Evolutionary conservation across 2,888 invertebrate species (phyloP), one percentile per base, ranked within the genome.

Genomic region (Steinernema scapterisci): DNA sequence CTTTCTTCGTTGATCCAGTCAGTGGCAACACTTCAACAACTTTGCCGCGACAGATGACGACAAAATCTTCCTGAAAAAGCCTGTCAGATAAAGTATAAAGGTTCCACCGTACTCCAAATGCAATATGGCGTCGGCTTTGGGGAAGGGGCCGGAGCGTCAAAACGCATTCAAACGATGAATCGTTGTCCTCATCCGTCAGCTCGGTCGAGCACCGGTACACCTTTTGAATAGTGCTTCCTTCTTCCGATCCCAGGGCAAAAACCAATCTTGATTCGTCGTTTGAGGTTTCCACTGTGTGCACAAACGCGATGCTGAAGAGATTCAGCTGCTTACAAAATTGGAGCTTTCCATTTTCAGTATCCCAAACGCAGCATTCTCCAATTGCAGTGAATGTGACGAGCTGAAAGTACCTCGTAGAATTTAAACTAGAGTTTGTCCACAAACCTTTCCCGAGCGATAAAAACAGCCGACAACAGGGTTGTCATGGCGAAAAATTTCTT

Each of bases 31-130:
- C 7, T 25, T 73, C 56, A 13, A 73, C 6, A 23, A 43, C 13
- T 73, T 73, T 73, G 16, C 44, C 43, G 25, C 56, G 31, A 25
- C 73, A 73, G 16, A 73, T 9, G 11, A 63, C 73, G 11, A 56
- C 73, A 21, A 73, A 73, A 38, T 56, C 73, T 38, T 54, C 63
- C 52, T 63, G n/a, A 31, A 63, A 31, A 7, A 38, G 6, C 3
- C 27, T 5, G 13, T 27, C 13, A 63, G 6, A 31, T 6, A 11
- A 19, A 31, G 13, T 6, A 27, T 16, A 31, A 31, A 25, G 6
- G 6, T 27, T 31, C 16, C 23, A 25, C 13, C 63, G 21, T 31
- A 63, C 63, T 13, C 63, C 63, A n/a, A 63, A 63, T n/a, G 63
- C 63, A 31, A 63, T 16, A n/a, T 31, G 11, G 7, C 63, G 63